Evolutionary conservation across 2,797 vertebrate genomes (phyloP).

Genomic region (Poecilia velifera): DNA sequence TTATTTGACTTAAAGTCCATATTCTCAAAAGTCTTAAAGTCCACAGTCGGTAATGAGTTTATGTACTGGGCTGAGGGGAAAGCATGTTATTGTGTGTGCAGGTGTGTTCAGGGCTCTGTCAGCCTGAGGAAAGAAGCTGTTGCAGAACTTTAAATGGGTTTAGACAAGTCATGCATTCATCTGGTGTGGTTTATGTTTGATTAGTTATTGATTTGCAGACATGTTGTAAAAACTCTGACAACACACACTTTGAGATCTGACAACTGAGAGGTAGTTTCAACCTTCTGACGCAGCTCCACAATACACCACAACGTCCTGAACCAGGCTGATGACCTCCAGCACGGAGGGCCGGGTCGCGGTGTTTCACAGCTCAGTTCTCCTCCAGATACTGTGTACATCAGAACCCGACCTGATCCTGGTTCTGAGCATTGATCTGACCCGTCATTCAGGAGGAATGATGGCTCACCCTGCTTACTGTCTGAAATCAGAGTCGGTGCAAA

Average conservation of each 20-base stretch:
- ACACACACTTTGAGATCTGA: not conserved
- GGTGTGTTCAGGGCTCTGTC: not conserved
- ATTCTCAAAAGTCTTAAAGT: not conserved
- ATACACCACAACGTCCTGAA: not conserved
- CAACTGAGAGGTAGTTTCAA: not conserved
- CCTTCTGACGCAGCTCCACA: not conserved
- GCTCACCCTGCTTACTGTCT: slow-evolving; percentile 15
- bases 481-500: slow-evolving; percentile 15
- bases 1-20: not conserved
- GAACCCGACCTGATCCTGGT: slow-evolving; percentile 19
- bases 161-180: not conserved
- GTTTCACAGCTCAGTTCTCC: not conserved
- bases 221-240: not conserved
- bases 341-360: not conserved
- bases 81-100: not conserved
- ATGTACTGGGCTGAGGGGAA: not conserved
- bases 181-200: not conserved
- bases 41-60: not conserved
- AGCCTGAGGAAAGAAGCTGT: not conserved
- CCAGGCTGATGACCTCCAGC: not conserved
- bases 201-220: not conserved
- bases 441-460: slow-evolving; percentile 2
- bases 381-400: not conserved
- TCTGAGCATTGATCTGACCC: slow-evolving; percentile 3
- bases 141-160: not conserved